These are phyloP conservation scores for Drosophila bunnanda DNA, from an alignment of 2,888 invertebrate genomes.

Conservation along the genomic window DNA sequence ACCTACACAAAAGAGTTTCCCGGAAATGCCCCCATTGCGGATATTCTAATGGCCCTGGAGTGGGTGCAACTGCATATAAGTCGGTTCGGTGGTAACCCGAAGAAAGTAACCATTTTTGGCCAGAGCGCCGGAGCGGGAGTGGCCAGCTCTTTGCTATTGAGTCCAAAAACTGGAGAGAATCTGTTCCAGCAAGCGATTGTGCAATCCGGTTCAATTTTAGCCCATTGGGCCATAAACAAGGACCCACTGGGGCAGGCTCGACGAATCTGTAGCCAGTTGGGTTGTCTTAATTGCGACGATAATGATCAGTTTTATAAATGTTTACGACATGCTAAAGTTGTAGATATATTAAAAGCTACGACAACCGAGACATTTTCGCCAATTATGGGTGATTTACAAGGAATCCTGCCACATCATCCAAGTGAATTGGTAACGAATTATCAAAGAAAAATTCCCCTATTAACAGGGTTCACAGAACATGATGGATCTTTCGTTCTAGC, in stretches of 20 bases:
- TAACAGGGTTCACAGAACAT: conserved; percentile 85
- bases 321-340: conserved; percentile 45
- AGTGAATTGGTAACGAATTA: conserved; percentile 67
- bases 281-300: conserved; percentile 50
- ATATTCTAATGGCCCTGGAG: conserved; percentile 85
- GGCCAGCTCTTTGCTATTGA: conserved; percentile 84
- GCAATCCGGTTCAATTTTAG: conserved; percentile 86
- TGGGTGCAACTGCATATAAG: conserved; percentile 86
- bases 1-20: conserved; percentile 85
- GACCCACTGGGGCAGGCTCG: conserved; percentile 79
- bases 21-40: conserved; percentile 86
- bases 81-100: conserved; percentile 86
- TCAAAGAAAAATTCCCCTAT: conserved; percentile 77
- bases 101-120: conserved; percentile 85
- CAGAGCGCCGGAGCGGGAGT: conserved; percentile 86
- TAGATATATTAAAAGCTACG: conserved; percentile 49
- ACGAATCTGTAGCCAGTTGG: conserved; percentile 53
- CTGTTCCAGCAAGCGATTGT: conserved; percentile 86
- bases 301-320: conserved; percentile 43
- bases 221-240: conserved; percentile 85
- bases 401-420: conserved; percentile 71
- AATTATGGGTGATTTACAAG: conserved; percentile 66
- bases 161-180: conserved; percentile 80
- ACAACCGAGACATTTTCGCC: conserved; percentile 67
- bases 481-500: conserved; percentile 85